Evolutionary conservation across 2,888 invertebrate genomes (phyloP), one percentile per base, ranked within the genome.

Genomic region (Dynastes maya): DNA sequence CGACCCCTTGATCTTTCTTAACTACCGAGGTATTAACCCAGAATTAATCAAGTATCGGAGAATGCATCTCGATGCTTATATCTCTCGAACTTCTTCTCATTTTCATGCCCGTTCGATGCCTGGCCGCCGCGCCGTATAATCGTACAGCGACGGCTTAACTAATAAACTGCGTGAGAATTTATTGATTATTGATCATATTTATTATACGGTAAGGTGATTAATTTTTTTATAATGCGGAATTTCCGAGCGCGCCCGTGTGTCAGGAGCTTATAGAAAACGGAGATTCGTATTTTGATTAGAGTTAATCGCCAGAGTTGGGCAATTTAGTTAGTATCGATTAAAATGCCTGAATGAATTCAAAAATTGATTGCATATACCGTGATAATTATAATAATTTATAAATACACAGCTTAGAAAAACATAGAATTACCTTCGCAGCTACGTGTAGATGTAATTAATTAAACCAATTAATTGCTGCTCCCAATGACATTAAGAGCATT

Each of bases 1-100:
- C 81, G 83, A 82, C 83, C 83, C 83, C 63, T 81, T 82, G 80
- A 82, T 81, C 82, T 82, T 82, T 81, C 81, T 81, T 83, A 76
- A 76, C 78, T 74, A 76, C 74, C 71, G 70, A 49, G 76, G 81
- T 81, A 76, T 76, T 76, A 79, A 76, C 76, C 79, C 76, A 79
- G 79, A 79, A 79, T 74, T 79, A 72, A 79, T 79, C 76, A 67
- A 76, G 67, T 76, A 76, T 76, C 61, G 55, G 55, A 27, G 72
- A 74, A 74, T 74, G 72, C 72, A 74, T 45, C 72, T 74, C 68
- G 51, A 45, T 45, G 45, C 45, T 45, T 45, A 51, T 16, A 58
- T 16, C 55, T 58, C 55, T 58, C 55, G 22, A 22, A 51, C 68
- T 68, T 68, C 68, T 68, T 68, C 51, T 68, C 72, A 45, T 74